These are phyloP conservation scores for Chorisops tibialis DNA, from an alignment of 2,888 invertebrate genomes.

Conservation along the genomic window DNA sequence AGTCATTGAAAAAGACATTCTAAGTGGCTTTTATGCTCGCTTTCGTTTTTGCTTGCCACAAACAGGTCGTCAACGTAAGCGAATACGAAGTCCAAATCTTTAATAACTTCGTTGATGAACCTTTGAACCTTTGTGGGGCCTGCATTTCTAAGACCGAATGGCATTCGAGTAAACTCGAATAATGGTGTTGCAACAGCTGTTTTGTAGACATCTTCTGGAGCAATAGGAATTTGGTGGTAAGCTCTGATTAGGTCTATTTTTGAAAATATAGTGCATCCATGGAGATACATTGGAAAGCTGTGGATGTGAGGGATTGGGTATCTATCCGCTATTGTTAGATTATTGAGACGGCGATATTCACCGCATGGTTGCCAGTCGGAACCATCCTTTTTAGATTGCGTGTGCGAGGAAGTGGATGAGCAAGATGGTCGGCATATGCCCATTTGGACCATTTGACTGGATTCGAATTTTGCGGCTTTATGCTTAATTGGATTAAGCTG, in stretches of 20 bases:
- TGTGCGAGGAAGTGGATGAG: slow-evolving; percentile 46
- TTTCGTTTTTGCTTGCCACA: background rate
- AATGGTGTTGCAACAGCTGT: slow-evolving; percentile 42
- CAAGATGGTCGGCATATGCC: slow-evolving; percentile 49
- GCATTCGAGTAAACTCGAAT: slow-evolving; percentile 42
- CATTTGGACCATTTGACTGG: slow-evolving; percentile 5
- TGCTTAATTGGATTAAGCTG: background rate
- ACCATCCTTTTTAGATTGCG: slow-evolving; percentile 37
- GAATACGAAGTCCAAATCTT: slow-evolving; percentile 13
- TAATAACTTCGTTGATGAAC: slow-evolving; percentile 40
- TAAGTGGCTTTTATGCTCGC: background rate
- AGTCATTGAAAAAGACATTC: background rate
- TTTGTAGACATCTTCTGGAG: background rate
- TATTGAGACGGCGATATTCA: slow-evolving; percentile 41
- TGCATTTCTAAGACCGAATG: slow-evolving; percentile 44
- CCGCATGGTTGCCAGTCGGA: slow-evolving; percentile 43
- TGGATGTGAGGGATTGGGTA: slow-evolving; percentile 44
- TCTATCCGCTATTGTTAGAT: slow-evolving; percentile 41
- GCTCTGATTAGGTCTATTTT: slow-evolving; percentile 38
- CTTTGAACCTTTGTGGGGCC: slow-evolving; percentile 44
- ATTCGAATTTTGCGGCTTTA: background rate
- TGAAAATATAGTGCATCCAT: slow-evolving; percentile 38
- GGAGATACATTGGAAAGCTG: slow-evolving; percentile 37
- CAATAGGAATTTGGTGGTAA: slow-evolving; percentile 39
- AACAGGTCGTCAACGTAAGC: background rate